phyloP scores from a whole-genome alignment of 2,797 vertebrate genomes.

The Sphaeramia orbicularis region DNA sequence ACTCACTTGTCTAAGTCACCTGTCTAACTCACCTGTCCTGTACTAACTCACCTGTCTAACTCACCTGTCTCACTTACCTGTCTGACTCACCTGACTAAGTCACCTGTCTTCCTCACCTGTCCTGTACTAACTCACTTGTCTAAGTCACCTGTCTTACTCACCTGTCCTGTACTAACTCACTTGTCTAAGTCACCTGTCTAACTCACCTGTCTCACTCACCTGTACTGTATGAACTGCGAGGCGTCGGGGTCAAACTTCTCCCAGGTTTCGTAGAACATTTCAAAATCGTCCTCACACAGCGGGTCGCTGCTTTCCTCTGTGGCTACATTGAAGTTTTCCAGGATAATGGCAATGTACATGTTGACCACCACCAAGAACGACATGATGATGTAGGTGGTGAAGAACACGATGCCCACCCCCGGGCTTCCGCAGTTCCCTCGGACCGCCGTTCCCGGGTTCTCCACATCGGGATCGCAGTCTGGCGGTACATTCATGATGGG shows the following conservation, averaged over 20 bases:
- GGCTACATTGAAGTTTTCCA: slow-evolving; percentile 97
- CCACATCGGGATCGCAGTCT: slow-evolving; percentile 89
- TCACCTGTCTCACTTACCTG: too few relatives aligned
- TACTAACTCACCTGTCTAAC: too few relatives aligned
- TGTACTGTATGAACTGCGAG: slow-evolving; percentile 93
- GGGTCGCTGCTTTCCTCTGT: slow-evolving; percentile 94
- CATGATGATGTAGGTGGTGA: slow-evolving; percentile 95
- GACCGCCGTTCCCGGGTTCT: slow-evolving; percentile 88
- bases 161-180: too few relatives aligned
- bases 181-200: too few relatives aligned
- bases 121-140: too few relatives aligned
- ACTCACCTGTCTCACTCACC: slow-evolving; percentile 35
- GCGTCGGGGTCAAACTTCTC: slow-evolving; percentile 96
- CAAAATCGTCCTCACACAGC: slow-evolving; percentile 93
- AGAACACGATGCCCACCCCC: slow-evolving; percentile 91
- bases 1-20: too few relatives aligned
- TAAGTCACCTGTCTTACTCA: too few relatives aligned
- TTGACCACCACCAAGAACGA: slow-evolving; percentile 96
- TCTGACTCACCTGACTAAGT: too few relatives aligned
- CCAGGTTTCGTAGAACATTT: slow-evolving; percentile 98
- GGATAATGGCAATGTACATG: slow-evolving; percentile 97
- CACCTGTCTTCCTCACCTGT: too few relatives aligned
- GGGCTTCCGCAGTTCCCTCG: slow-evolving; percentile 92
- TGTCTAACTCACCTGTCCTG: too few relatives aligned
- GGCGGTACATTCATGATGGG: slow-evolving; percentile 92